Evolutionary conservation across 2,888 invertebrate species (phyloP), one percentile per base, ranked within the genome.

Genomic region (Bombyx huttoni): DNA sequence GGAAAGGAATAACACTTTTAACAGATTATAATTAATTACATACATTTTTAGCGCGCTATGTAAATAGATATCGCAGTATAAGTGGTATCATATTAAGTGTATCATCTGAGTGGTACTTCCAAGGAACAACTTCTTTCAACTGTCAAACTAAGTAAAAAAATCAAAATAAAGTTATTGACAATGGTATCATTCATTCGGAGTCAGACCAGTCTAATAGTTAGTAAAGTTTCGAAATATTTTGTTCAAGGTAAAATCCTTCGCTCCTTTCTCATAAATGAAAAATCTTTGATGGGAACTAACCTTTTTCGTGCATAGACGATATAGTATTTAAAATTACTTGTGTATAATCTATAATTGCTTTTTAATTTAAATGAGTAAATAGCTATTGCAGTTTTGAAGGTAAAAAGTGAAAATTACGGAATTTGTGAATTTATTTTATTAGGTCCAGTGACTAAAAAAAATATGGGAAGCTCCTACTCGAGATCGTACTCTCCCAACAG

Each of bases 391-490:
- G 24, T 24, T 24, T 24, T 1, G 24, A 24, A 24, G 24, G 24
- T 24, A 24, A 2, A 5, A 24, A 24, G 24, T 24, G 24, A 24
- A 24, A 24, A 40, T 40, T 7, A 6, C 40, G 40, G 7, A 40
- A 40, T 40, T 40, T 40, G 12, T 10, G 1, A 3, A 12, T 40
- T 40, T n/a, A n/a, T 40, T 10, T 40, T 40, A 10, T 40, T 60
- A 70, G 72, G 63, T 56, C 52, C 63, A 48, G 46, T 59, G 49
- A 34, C 53, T 53, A 51, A 54, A 61, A 62, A 57, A 50, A 73
- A 58, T 61, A 89, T 89, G 89, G 89, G 89, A 53, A 81, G 78
- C 61, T 78, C 84, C 8, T 79, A 76, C 62, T 81, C 87, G 53
- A 84, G 80, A 73, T 84, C 86, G 0, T 89, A 81, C 72, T 80